Base-by-base conservation (phyloP, 1,140 invertebrate species). In the Euglossa dilemma region DNA sequence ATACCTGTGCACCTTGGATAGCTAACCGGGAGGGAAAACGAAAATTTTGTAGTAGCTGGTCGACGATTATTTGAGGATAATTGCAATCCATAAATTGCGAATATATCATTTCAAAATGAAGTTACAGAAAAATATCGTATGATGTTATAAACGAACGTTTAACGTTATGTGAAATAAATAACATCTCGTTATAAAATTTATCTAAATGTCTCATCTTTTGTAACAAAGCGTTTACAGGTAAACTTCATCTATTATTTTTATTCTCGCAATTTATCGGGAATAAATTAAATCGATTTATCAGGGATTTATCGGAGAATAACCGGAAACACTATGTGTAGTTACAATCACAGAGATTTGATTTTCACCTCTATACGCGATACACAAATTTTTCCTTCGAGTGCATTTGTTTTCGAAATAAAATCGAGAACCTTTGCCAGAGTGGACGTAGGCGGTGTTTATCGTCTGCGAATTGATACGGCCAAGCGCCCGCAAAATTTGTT, bases 1-100 rank as follows among this genome's bases (percentile, higher is more conserved):
- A 67, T 76, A 64, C 43, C 52, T 47, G 43, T 52, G 28, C 45
- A 75, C 52, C 50, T 67, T 50, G 75, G 8, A 56, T 23, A 23
- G 18, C 11, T 47, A 54, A 74, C 16, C 45, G 9, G 20, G 16
- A 52, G 64, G 25, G 28, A 52, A 20, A 43, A 36, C 20, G 23
- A n/a, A 74, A 74, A 59, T 74, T 57, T 45, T 20, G 23, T 12
- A 16, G 16, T 11, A 16, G 14, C 5, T 70, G 59, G 14, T 50
- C 11, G 16, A 20, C 45, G 3, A 69, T 25, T 25, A n/a, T 11
- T n/a, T 20, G 9, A 9, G 5, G 18, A 36, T 64, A 20, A 64
- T 64, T 36, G 16, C 25, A 28, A 28, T 23, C 54, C 12, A 56
- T 36, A 36, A 36, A 36, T 36, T 36, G 36, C 36, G 36, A 36